Percentiles rank a stretch among this genome's conserved stretches.
Evolutionary conservation across 2,797 vertebrate species (phyloP).

Genomic region (Mormyrus hasselquistii): DNA sequence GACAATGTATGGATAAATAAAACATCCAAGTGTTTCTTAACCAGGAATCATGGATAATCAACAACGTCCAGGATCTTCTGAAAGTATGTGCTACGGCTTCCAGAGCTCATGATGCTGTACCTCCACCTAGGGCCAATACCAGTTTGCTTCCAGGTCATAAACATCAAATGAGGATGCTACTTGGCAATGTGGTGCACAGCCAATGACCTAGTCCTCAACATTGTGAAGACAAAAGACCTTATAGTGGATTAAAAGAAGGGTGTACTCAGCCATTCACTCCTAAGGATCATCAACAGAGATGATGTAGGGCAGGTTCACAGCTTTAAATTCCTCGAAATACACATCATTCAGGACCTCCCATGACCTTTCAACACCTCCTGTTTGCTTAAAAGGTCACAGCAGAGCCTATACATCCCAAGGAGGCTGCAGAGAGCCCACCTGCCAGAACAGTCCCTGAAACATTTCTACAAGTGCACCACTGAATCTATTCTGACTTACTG

Average conservation of each 20-base stretch:
- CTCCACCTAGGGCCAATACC: neutral
- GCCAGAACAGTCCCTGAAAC: neutral
- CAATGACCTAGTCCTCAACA: neutral
- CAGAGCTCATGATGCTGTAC: neutral
- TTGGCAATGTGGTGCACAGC: neutral
- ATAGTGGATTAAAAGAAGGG: neutral
- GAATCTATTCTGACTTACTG: neutral
- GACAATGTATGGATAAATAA: neutral
- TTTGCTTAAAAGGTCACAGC: neutral
- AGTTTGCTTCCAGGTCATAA: neutral
- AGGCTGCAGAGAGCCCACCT: neutral
- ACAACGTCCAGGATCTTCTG: neutral
- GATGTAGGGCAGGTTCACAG: neutral
- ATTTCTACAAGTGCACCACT: neutral
- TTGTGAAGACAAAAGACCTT: neutral
- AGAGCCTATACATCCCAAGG: neutral
- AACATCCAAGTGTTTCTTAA: neutral
- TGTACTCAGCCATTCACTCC: neutral
- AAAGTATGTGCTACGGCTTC: neutral
- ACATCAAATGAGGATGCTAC: neutral
- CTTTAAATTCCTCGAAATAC: neutral
- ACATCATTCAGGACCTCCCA: neutral
- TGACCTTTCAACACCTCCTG: neutral
- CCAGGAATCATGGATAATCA: neutral
- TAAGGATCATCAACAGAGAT: neutral